Evolutionary conservation across 1,140 invertebrate genomes (phyloP).

Genomic region (Capitella teleta): DNA sequence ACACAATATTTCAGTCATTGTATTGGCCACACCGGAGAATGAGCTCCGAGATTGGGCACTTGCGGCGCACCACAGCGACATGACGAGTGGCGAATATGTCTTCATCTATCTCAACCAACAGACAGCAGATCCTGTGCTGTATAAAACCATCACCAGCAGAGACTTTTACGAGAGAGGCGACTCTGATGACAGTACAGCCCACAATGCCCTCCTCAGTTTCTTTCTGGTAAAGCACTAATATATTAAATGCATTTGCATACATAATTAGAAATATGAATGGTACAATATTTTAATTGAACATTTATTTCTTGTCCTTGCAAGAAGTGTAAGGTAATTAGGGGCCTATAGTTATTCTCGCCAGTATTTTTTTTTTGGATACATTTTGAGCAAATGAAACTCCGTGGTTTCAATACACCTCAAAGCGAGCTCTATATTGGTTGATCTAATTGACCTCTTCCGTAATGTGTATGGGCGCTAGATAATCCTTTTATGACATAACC

Average conservation of each 20-base stretch:
- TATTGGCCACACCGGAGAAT: not conserved
- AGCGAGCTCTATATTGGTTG: too few species aligned
- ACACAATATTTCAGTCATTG: constrained; percentile 4
- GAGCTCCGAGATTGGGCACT: constrained; percentile 4
- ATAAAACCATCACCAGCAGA: not conserved
- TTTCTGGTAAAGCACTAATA: constrained; percentile 3
- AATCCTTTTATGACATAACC: too few species aligned
- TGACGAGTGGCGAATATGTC: constrained; percentile 5
- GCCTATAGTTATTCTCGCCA: too few species aligned
- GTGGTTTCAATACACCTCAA: too few species aligned
- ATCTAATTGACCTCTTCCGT: too few species aligned
- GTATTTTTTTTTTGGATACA: too few species aligned
- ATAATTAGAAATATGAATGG: not conserved
- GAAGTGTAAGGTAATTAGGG: too few species aligned
- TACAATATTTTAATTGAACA: not conserved
- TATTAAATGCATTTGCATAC: too few species aligned
- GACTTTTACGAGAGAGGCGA: constrained; percentile 4
- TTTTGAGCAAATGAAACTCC: too few species aligned
- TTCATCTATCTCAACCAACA: constrained; percentile 12
- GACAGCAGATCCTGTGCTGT: not conserved
- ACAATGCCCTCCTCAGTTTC: constrained; percentile 1
- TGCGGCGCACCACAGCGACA: not conserved
- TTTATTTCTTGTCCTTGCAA: too few species aligned
- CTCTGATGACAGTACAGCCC: not conserved
- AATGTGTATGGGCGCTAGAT: too few species aligned